Percentiles rank a stretch among this genome's conserved stretches.
Evolutionary conservation across 1,140 invertebrate species (phyloP).

Genomic region (Camponotus floridanus): DNA sequence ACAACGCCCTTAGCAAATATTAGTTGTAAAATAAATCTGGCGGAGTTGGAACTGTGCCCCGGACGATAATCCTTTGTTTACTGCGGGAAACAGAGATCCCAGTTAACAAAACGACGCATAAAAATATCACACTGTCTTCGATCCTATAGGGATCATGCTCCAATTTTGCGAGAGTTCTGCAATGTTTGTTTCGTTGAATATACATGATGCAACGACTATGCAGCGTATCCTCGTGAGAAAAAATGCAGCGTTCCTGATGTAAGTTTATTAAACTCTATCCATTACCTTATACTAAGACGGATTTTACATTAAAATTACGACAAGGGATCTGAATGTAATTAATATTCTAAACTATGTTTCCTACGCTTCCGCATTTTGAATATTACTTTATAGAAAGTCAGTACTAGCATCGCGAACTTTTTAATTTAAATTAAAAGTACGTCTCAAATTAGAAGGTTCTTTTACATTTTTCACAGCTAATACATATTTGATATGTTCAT

Average conservation of each 20-base stretch:
- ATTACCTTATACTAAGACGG: constrained; percentile 49
- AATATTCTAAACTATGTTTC: constrained; percentile 25
- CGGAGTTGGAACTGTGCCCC: constrained; percentile 45
- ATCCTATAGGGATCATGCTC: constrained; percentile 44
- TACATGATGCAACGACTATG: neutral
- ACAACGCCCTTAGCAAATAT: constrained; percentile 49
- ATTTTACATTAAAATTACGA: constrained; percentile 57
- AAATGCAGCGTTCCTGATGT: constrained; percentile 35
- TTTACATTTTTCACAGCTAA: neutral
- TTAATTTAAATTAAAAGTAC: neutral
- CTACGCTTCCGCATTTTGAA: constrained; percentile 1
- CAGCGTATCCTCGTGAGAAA: constrained; percentile 28
- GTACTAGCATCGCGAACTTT: neutral
- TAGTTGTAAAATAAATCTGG: constrained; percentile 64
- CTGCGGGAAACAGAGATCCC: constrained; percentile 32
- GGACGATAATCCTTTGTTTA: constrained; percentile 60
- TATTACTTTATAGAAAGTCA: constrained; percentile 39
- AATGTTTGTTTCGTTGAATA: constrained; percentile 18
- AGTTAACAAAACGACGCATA: constrained; percentile 50
- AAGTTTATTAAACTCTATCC: constrained; percentile 58
- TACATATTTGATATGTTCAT: neutral
- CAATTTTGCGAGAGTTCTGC: constrained; percentile 41
- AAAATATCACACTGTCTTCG: constrained; percentile 51
- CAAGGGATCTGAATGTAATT: constrained; percentile 36
- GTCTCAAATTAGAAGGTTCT: neutral